Evolutionary conservation across 2,797 vertebrate genomes (phyloP).

Genomic region (Arctocebus calabarensis): DNA sequence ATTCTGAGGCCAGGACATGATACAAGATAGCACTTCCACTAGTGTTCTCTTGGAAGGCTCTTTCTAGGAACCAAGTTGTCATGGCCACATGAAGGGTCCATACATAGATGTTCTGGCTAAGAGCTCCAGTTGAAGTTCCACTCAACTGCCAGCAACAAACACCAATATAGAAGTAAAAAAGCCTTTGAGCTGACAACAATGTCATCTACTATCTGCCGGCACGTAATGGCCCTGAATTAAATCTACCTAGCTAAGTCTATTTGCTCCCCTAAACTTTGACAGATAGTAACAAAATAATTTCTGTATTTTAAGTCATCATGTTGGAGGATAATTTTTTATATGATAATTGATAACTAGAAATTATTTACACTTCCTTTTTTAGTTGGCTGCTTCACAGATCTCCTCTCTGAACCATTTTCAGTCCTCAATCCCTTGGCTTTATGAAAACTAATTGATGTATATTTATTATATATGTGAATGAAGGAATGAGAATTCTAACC

Average conservation of each 20-base stretch:
- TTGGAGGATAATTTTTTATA: neutral
- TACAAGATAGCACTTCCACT: neutral
- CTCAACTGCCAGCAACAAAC: neutral
- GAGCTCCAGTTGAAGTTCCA: neutral
- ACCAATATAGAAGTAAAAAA: neutral
- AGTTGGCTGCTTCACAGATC: neutral
- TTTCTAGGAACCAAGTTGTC: neutral
- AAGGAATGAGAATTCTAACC: constrained; percentile 4
- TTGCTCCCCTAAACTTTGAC: neutral
- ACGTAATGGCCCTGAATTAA: neutral
- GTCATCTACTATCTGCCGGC: neutral
- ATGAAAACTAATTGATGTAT: constrained; percentile 55
- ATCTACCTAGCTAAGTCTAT: neutral
- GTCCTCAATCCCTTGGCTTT: neutral
- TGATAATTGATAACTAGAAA: neutral
- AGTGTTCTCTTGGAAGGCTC: neutral
- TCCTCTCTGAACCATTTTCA: constrained; percentile 38
- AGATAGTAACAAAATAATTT: neutral
- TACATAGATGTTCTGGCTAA: neutral
- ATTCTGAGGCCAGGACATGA: neutral
- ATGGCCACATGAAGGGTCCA: neutral
- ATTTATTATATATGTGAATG: constrained; percentile 38
- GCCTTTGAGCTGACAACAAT: neutral
- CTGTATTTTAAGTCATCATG: constrained; percentile 19
- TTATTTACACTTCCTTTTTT: neutral